These are phyloP conservation scores for Malaclemys terrapin DNA, from an alignment of 2,113 vertebrate genomes.

Conservation along the genomic window DNA sequence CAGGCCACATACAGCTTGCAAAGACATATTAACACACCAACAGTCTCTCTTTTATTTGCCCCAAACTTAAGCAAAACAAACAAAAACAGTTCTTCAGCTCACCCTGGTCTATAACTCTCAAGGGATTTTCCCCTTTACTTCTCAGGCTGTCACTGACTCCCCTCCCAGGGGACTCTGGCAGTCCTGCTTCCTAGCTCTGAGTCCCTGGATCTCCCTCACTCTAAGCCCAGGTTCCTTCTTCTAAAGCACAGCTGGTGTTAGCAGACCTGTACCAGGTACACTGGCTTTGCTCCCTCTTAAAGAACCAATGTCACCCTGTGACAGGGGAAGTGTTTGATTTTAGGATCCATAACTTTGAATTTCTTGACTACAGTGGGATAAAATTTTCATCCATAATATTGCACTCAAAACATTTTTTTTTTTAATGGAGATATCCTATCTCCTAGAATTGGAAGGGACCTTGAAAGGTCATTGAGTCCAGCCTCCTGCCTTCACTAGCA, in stretches of 20 bases:
- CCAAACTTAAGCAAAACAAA: neutral
- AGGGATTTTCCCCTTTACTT: neutral
- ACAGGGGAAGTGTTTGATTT: neutral
- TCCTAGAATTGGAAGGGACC: too few species aligned
- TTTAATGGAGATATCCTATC: too few species aligned
- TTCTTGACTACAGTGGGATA: neutral
- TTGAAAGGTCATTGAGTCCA: too few species aligned
- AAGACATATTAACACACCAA: neutral
- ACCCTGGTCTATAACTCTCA: neutral
- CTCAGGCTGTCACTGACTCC: neutral
- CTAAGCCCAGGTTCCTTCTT: neutral
- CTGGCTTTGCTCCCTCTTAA: neutral
- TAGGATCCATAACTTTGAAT: neutral
- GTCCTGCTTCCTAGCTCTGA: neutral
- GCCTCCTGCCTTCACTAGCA: too few species aligned
- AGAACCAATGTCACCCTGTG: neutral
- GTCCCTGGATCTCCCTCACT: neutral
- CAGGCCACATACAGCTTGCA: neutral
- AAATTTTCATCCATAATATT: neutral
- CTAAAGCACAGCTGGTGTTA: neutral
- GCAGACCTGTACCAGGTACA: neutral
- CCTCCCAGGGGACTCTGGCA: neutral
- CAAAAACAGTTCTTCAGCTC: neutral
- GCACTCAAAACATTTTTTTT: neutral
- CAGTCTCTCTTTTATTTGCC: neutral